Percentiles rank a stretch among this genome's conserved stretches.
These are phyloP conservation scores for Threskiornis aethiopicus DNA, from an alignment of 2,797 vertebrate species.

Conservation along the genomic window DNA sequence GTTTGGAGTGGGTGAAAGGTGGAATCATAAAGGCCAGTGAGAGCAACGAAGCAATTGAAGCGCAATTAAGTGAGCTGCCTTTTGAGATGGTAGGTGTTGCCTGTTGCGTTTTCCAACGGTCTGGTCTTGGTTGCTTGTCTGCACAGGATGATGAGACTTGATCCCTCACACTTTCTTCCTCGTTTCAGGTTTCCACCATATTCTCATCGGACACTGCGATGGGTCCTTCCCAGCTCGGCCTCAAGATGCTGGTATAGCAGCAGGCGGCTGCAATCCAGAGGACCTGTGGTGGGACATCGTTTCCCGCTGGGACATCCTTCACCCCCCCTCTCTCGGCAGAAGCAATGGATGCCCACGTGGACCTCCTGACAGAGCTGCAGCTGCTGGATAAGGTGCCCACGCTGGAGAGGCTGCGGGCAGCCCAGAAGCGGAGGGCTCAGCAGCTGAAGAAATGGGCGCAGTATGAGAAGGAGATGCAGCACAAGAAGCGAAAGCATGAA, in stretches of 20 bases:
- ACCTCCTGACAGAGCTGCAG: conserved; percentile 94
- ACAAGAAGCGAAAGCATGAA: conserved; percentile 89
- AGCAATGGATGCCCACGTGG: conserved; percentile 91
- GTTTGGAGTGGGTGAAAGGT: background rate
- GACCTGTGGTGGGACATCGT: background rate
- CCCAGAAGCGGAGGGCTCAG: conserved; percentile 93
- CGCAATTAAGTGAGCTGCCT: background rate
- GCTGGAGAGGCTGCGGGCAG: conserved; percentile 90
- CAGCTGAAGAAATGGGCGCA: conserved; percentile 97
- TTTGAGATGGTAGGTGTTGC: background rate
- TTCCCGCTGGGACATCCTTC: background rate
- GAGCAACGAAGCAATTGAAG: background rate
- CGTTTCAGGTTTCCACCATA: conserved; percentile 54
- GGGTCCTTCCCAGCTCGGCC: background rate
- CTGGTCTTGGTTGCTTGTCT: background rate
- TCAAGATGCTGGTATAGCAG: conserved; percentile 57
- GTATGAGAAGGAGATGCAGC: conserved; percentile 96
- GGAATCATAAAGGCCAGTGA: background rate
- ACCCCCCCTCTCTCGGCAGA: background rate
- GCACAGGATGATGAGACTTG: background rate
- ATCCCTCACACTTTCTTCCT: background rate
- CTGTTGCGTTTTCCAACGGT: background rate
- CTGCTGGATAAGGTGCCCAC: conserved; percentile 96
- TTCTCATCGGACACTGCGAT: background rate
- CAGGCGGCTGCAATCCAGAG: background rate